phyloP scores from a whole-genome alignment of 2,888 invertebrate species.

The Zygothrica quintamaculata region DNA sequence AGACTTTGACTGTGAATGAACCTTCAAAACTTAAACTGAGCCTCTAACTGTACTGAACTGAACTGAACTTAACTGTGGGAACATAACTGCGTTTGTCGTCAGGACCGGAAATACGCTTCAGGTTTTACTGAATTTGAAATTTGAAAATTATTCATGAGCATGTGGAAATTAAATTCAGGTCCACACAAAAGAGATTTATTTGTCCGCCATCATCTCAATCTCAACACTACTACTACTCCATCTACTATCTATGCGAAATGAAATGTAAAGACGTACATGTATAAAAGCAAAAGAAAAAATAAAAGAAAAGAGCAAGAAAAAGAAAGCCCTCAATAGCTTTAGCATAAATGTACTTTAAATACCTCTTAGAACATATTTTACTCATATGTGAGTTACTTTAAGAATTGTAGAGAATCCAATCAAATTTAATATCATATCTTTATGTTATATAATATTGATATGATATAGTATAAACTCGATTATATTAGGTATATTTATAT shows the following conservation, averaged over 20 bases:
- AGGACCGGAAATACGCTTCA: conserved; percentile 74
- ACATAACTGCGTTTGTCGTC: conserved; percentile 23
- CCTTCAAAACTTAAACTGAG: conserved; percentile 5
- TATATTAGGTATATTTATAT: too few relatives aligned
- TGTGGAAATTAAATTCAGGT: conserved; percentile 82
- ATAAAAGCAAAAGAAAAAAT: conserved; percentile 16
- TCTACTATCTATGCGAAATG: conserved; percentile 61
- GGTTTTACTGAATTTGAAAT: conserved; percentile 80
- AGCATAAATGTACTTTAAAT: not conserved
- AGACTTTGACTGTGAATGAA: conserved; percentile 6
- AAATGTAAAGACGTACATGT: conserved; percentile 55
- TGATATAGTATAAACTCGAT: too few relatives aligned
- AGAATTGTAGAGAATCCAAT: too few relatives aligned
- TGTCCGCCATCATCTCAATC: conserved; percentile 57
- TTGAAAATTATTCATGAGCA: conserved; percentile 83
- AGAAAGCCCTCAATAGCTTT: not conserved
- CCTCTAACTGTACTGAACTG: conserved; percentile 12
- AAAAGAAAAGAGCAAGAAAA: not conserved
- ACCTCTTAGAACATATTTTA: conserved; percentile 7
- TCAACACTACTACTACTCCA: too few relatives aligned
- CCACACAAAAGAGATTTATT: conserved; percentile 82
- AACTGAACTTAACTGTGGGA: not conserved
- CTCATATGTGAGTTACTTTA: too few relatives aligned
- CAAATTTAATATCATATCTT: too few relatives aligned
- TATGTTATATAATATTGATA: too few relatives aligned